Evolutionary conservation across 2,888 invertebrate genomes (phyloP).

Genomic region (Lepidocyrtinus sp.): DNA sequence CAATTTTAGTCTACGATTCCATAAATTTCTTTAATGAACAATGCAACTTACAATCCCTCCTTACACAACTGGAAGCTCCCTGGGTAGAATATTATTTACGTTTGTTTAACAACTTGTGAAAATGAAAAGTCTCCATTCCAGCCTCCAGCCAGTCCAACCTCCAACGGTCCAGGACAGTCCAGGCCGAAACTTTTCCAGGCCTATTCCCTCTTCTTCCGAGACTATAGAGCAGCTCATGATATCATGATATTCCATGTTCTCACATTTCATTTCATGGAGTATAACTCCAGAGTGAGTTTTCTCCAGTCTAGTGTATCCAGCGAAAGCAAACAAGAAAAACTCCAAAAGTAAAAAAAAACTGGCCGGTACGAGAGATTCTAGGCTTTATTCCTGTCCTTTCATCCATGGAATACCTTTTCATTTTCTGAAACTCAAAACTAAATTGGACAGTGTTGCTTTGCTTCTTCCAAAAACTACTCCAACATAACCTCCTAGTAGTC

Average conservation of each 20-base stretch:
- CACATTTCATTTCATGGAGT: slow-evolving; percentile 5
- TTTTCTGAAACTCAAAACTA: slow-evolving; percentile 11
- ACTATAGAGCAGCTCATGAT: slow-evolving; percentile 25
- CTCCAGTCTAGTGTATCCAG: neutral
- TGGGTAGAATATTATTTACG: slow-evolving; percentile 10
- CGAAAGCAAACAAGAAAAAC: slow-evolving; percentile 18
- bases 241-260: neutral
- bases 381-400: neutral
- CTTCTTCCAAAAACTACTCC: too few species aligned
- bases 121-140: too few species aligned
- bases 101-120: slow-evolving; percentile 19
- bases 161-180: too few species aligned
- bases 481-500: too few species aligned
- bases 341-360: neutral
- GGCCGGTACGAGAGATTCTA: neutral
- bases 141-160: too few species aligned
- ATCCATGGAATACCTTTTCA: neutral
- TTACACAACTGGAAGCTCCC: too few species aligned
- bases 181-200: too few species aligned
- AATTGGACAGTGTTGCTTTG: neutral
- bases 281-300: too few species aligned
- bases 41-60: too few species aligned
- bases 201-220: too few species aligned
- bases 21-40: too few species aligned
- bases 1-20: slow-evolving; percentile 1